These are phyloP conservation scores for Rhyacophila brunnea DNA, from an alignment of 1,140 invertebrate species.

Conservation along the genomic window DNA sequence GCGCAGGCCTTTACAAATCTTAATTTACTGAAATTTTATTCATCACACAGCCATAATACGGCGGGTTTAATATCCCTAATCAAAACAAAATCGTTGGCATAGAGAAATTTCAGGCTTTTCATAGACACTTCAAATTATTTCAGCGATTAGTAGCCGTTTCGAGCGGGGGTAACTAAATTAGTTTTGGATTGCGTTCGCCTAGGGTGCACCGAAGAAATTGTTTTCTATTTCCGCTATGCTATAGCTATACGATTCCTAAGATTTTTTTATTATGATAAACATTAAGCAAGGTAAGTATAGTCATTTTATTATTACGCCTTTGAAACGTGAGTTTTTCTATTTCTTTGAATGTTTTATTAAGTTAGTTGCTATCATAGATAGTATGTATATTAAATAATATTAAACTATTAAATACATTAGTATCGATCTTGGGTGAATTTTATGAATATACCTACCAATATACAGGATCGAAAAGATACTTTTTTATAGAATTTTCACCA, in stretches of 20 bases:
- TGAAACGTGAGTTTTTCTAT: too few species aligned
- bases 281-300: background rate
- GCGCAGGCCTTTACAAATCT: slow-evolving; percentile 9
- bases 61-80: slow-evolving; percentile 29
- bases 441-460: too few species aligned
- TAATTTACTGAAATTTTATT: slow-evolving; percentile 28
- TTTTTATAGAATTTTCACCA: too few species aligned
- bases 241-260: background rate
- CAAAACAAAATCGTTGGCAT: slow-evolving; percentile 31
- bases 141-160: slow-evolving; percentile 25
- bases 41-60: slow-evolving; percentile 17
- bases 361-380: too few species aligned
- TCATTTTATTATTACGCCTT: too few species aligned
- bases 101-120: background rate
- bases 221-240: slow-evolving; percentile 16
- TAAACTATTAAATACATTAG: too few species aligned
- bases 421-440: too few species aligned
- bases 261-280: too few species aligned
- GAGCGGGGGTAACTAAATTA: slow-evolving; percentile 11
- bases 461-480: too few species aligned
- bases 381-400: too few species aligned
- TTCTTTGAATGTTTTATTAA: too few species aligned
- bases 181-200: slow-evolving; percentile 1
- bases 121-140: slow-evolving; percentile 20
- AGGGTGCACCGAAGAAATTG: slow-evolving; percentile 10